Percentiles rank a stretch among this genome's conserved stretches.
phyloP scores from a whole-genome alignment of 2,888 invertebrate genomes.

The Calameuta pallipes region DNA sequence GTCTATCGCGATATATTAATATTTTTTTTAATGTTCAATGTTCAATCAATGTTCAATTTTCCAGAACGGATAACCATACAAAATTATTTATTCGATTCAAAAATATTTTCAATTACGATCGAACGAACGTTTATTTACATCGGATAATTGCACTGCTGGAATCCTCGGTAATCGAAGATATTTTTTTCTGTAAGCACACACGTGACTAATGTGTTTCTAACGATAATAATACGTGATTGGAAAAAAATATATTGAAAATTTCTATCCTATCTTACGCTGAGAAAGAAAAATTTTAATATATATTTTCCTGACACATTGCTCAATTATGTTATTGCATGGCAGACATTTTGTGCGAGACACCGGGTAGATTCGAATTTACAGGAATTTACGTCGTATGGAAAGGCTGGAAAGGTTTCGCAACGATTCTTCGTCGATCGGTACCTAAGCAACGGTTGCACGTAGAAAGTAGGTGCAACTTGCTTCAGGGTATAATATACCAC shows the following conservation, averaged over 20 bases:
- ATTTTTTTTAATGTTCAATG: too few relatives aligned
- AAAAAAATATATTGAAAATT: too few relatives aligned
- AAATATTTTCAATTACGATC: not conserved
- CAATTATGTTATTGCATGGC: not conserved
- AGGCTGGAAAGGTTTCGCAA: not conserved
- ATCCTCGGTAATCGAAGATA: not conserved
- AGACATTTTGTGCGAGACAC: not conserved
- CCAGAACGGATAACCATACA: too few relatives aligned
- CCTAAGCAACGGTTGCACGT: constrained; percentile 28
- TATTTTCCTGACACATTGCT: not conserved
- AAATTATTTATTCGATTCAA: not conserved
- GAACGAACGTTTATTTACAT: not conserved
- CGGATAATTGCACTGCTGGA: not conserved
- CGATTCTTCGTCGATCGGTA: not conserved
- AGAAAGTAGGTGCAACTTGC: constrained; percentile 45
- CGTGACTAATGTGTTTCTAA: not conserved
- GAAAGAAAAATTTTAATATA: not conserved
- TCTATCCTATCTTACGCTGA: not conserved
- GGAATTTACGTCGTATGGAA: not conserved
- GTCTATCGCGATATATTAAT: not conserved
- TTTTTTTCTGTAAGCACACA: not conserved
- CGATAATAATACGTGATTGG: not conserved
- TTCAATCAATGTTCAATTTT: too few relatives aligned
- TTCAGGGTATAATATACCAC: constrained; percentile 26
- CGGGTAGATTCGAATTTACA: not conserved